phyloP scores from a whole-genome alignment of 2,113 vertebrate genomes.

The Hyperopisus bebe region DNA sequence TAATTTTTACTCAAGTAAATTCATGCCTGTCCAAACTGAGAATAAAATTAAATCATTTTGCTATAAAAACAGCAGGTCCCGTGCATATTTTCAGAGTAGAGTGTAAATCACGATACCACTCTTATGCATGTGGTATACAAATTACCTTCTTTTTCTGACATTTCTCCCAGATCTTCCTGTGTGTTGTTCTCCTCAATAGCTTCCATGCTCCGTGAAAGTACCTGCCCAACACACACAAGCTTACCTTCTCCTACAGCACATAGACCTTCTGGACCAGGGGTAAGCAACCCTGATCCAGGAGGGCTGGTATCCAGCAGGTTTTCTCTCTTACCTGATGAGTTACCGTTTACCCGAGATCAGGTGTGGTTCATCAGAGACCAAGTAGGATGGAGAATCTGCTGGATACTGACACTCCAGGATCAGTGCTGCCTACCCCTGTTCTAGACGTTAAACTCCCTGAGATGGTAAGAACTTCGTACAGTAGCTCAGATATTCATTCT shows the following conservation, averaged over 20 bases:
- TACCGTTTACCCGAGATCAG: not conserved
- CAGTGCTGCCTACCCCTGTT: not conserved
- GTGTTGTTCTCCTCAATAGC: slow-evolving; percentile 35
- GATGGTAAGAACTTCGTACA: not conserved
- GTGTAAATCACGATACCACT: not conserved
- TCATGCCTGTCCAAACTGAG: not conserved
- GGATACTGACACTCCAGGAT: not conserved
- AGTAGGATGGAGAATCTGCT: not conserved
- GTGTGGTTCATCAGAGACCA: not conserved
- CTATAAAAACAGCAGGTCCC: not conserved
- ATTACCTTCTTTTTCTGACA: slow-evolving; percentile 47
- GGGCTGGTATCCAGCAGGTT: not conserved
- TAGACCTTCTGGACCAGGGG: not conserved
- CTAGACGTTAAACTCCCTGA: not conserved
- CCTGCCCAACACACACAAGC: slow-evolving; percentile 43
- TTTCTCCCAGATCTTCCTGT: slow-evolving; percentile 42
- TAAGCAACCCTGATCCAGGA: not conserved
- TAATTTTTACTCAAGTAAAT: not conserved
- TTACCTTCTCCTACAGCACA: not conserved
- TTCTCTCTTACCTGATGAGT: not conserved
- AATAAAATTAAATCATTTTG: not conserved
- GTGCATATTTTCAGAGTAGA: not conserved
- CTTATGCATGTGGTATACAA: not conserved
- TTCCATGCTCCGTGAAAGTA: slow-evolving; percentile 43
- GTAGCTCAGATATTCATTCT: not conserved